Evolutionary conservation across 2,113 vertebrate species (phyloP), one percentile per base, ranked within the genome.

Genomic region (Sturnira hondurensis): DNA sequence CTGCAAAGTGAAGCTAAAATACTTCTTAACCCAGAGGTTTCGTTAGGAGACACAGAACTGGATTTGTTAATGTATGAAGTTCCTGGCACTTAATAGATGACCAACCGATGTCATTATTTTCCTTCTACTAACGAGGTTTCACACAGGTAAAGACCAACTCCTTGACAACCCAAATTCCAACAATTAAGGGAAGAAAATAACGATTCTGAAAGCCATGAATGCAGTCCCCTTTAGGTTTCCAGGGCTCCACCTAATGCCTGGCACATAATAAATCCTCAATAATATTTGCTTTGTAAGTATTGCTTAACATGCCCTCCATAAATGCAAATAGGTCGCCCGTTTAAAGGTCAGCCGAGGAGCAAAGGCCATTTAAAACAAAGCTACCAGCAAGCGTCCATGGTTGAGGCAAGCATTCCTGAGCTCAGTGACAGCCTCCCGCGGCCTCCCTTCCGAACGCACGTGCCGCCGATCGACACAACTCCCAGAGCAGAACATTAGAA

Each of bases 1-100:
- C 43, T 85, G n/a, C 41, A 96, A 95, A 90, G 86, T 41, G 61
- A 86, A 65, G 12, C 28, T 65, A 67, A 93, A 45, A 56, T n/a
- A 88, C 56, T 77, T 68, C 50, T 65, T 45, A 63, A 28, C 31
- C 47, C 28, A 85, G 33, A 77, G 12, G 24, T 12, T 33, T n/a
- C 8, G 7, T 47, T 74, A 33, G 24, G 65, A 88, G 36, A 31
- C 19, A 92, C 3, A 92, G 61, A 33, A 63, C 3, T 70, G 61
- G 43, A 73, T 63, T 67, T 85, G 19, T 50, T 65, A 38, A 74
- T 19, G 22, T 28, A 7, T 26, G 63, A 58, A 86, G 68, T 22
- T 52, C 7, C 11, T 73, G 41, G 11, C 11, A 65, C 38, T 63
- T 45, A 65, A 15, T 5, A 43, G 5, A 38, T 56, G 12, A 61